Evolutionary conservation across 2,888 invertebrate genomes (phyloP).

Genomic region (Cantharis nigra): DNA sequence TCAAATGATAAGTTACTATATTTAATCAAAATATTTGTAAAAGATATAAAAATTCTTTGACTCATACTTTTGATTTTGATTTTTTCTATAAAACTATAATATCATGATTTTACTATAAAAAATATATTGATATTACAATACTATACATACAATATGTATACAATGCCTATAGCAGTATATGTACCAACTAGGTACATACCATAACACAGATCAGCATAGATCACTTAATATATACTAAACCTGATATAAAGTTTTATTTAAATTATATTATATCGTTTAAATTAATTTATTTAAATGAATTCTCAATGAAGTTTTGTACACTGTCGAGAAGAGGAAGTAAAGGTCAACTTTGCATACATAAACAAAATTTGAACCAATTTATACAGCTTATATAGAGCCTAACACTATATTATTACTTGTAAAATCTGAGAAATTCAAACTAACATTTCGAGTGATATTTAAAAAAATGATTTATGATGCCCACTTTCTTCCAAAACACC

Average conservation of each 20-base stretch:
- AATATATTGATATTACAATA: too few relatives aligned
- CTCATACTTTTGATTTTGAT: not conserved
- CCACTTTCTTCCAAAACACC: constrained; percentile 1
- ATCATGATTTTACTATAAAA: not conserved
- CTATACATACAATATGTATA: too few relatives aligned
- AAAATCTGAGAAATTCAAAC: not conserved
- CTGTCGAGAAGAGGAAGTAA: not conserved
- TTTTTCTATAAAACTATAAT: not conserved
- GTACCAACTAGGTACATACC: too few relatives aligned
- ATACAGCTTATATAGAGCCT: not conserved
- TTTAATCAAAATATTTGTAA: not conserved
- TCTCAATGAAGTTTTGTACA: not conserved
- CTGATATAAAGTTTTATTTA: not conserved
- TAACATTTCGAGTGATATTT: not conserved
- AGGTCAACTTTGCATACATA: not conserved
- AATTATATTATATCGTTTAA: not conserved
- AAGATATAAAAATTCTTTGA: not conserved
- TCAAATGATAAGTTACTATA: not conserved
- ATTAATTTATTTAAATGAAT: not conserved
- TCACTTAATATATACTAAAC: not conserved
- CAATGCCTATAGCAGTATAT: too few relatives aligned
- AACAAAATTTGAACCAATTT: not conserved
- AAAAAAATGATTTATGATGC: not conserved
- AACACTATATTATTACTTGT: not conserved
- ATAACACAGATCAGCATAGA: too few relatives aligned